Evolutionary conservation across 2,797 vertebrate species (phyloP).

Genomic region (Megaceryle alcyon): DNA sequence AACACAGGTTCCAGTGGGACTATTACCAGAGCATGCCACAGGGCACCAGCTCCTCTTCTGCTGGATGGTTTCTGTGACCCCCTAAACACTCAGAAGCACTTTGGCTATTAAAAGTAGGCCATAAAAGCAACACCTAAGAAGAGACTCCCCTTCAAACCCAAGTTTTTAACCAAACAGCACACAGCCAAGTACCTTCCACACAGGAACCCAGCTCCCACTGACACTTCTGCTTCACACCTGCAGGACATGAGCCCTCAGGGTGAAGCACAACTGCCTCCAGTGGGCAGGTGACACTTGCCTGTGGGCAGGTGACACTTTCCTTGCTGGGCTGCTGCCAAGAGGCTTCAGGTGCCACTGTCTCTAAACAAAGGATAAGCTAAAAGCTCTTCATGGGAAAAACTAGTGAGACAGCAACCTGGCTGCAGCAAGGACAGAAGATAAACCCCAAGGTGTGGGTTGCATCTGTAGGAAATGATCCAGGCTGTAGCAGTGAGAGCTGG

Average conservation of each 20-base stretch:
- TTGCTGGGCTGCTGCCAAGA: neutral
- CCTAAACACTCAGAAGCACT: neutral
- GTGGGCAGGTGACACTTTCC: neutral
- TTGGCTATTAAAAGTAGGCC: neutral
- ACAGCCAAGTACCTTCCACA: neutral
- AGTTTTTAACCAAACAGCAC: neutral
- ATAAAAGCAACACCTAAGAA: neutral
- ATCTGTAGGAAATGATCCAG: neutral
- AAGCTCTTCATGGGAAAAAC: neutral
- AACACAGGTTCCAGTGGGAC: neutral
- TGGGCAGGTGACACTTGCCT: neutral
- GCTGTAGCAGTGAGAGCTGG: neutral
- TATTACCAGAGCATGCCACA: neutral
- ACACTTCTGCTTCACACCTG: neutral
- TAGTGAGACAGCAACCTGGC: neutral
- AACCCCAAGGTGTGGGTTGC: neutral
- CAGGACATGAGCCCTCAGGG: accelerated
- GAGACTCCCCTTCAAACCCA: neutral
- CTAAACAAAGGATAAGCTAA: neutral
- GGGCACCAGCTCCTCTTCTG: neutral
- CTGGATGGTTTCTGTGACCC: neutral
- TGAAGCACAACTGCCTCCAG: neutral
- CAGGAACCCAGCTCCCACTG: neutral
- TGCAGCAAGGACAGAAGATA: neutral
- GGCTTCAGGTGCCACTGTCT: neutral